These are phyloP conservation scores for Upupa epops DNA, from an alignment of 2,113 vertebrate genomes.

Conservation along the genomic window DNA sequence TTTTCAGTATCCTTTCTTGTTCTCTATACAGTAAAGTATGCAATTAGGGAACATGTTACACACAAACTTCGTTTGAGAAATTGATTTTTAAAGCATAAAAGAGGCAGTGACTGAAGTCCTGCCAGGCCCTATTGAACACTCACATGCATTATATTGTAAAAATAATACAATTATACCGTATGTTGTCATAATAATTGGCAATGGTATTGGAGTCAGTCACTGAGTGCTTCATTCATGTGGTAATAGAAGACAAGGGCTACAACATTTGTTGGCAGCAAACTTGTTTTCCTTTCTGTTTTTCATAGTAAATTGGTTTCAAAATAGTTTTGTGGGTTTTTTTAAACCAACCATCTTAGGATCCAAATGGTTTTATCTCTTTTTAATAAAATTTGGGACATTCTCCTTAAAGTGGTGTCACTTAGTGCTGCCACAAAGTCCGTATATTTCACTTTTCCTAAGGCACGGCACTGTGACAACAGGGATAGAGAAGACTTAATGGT, in stretches of 20 bases:
- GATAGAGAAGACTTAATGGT: not conserved
- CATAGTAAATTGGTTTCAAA: constrained; percentile 43
- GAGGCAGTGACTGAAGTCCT: constrained; percentile 61
- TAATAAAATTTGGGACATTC: constrained; percentile 1
- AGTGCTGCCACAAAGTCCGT: not conserved
- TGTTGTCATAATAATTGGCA: constrained; percentile 66
- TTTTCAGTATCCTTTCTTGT: constrained; percentile 23
- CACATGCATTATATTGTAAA: constrained; percentile 27
- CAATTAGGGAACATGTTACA: not conserved
- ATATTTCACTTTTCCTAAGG: not conserved
- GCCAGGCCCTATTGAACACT: constrained; percentile 19
- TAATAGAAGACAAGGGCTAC: constrained; percentile 22
- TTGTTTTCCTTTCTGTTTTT: constrained; percentile 41
- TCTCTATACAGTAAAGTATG: constrained; percentile 18
- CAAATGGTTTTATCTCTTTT: constrained; percentile 41
- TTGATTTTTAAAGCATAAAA: constrained; percentile 36
- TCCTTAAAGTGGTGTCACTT: not conserved
- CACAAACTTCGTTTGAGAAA: constrained; percentile 16
- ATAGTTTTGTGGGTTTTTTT: not conserved
- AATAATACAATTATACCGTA: constrained; percentile 23
- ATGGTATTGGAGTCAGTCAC: not conserved
- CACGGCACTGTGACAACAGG: not conserved
- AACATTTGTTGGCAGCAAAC: constrained; percentile 31
- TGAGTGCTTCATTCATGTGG: constrained; percentile 46
- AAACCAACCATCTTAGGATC: not conserved